Evolutionary conservation across 1,140 invertebrate genomes (phyloP), one percentile per base, ranked within the genome.

Genomic region (Pygmarrhopalites habei): DNA sequence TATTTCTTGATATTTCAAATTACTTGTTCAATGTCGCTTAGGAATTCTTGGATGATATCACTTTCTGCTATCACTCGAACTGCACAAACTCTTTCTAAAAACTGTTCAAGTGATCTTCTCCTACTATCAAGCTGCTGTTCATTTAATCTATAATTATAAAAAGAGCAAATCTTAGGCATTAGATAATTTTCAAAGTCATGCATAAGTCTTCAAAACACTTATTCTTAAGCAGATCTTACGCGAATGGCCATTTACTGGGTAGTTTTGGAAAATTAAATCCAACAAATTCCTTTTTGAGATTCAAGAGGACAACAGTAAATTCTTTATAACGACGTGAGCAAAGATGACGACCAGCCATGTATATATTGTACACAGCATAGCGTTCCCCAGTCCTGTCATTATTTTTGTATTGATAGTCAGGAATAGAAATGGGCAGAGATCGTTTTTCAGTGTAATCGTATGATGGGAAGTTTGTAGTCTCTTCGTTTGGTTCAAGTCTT

Each of bases 381-480:
- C 88, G 88, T 71, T 98, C 90, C 23, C 90, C 91, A 73, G 83
- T 85, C 70, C 79, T 88, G 82, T 82, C 89, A 74, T 79, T 76
- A 76, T 82, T 84, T 52, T 71, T 71, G 55, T 75, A 74, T 72
- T 90, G 89, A 75, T 94, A 96, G 78, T 94, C 95, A 17, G 96
- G 96, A 69, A 99, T 91, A 67, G 95, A 97, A 69, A 99, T 97
- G 10, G 96, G 96, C 62, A 99, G 79, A 39, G 95, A 98, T 56
- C 96, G 81, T 75, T 98, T 97, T 77, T 99, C 96, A 70, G 91
- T 94, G 78, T 99, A 99, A 77, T 99, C 96, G 66, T 97, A 90
- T 72, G 92, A 89, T 5, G 89, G 88, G 64, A 90, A 93, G 44
- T 90, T 85, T 26, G 87, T 84, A 28, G 84, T 86, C 73, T 94